Evolutionary conservation across 2,113 vertebrate genomes (phyloP).

Genomic region (Aegotheles bennettii): DNA sequence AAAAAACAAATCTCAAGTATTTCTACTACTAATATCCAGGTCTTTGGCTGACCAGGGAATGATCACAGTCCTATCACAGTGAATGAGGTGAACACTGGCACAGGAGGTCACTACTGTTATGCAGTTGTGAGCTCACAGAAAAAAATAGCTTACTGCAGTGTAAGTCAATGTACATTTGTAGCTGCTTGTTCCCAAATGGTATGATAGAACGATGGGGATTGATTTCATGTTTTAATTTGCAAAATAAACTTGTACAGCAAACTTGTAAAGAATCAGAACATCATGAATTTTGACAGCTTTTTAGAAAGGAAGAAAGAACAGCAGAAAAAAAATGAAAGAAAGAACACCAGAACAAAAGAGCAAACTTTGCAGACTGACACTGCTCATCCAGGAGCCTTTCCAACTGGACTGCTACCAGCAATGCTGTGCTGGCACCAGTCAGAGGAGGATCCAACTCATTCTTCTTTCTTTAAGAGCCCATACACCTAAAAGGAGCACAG

Average conservation of each 20-base stretch:
- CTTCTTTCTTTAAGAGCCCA: not conserved
- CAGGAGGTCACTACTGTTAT: not conserved
- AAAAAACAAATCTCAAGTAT: not conserved
- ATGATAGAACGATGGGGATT: fast-evolving
- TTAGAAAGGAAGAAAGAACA: not conserved
- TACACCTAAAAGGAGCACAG: not conserved
- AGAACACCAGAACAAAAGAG: not conserved
- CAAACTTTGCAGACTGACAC: not conserved
- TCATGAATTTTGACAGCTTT: not conserved
- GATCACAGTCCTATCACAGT: not conserved
- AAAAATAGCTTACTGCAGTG: fast-evolving
- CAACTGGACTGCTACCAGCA: not conserved
- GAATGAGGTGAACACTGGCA: not conserved
- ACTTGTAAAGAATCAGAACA: not conserved
- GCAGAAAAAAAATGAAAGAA: not conserved
- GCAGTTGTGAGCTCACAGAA: not conserved
- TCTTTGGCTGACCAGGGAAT: not conserved
- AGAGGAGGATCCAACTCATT: not conserved
- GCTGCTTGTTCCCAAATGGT: not conserved
- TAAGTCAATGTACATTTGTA: not conserved
- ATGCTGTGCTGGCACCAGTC: not conserved
- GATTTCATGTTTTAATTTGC: not conserved
- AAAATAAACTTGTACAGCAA: not conserved
- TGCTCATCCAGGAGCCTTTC: not conserved
- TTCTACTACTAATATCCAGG: fast-evolving